These are phyloP conservation scores for Heterotis niloticus DNA, from an alignment of 2,113 vertebrate genomes.

Conservation along the genomic window DNA sequence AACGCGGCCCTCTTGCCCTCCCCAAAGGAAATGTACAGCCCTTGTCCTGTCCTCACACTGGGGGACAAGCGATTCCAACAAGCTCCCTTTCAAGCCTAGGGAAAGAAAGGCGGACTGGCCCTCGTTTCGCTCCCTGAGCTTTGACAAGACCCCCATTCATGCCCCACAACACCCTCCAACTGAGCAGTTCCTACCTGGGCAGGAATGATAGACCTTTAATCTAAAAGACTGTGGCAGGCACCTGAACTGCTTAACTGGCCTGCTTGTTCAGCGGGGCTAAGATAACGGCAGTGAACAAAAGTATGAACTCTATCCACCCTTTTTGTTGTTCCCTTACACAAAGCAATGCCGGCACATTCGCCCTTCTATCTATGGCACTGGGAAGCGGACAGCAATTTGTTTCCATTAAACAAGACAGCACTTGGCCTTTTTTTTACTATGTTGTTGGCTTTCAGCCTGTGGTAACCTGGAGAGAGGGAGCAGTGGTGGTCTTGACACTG, in stretches of 20 bases:
- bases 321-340: slow-evolving; percentile 57
- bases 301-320: slow-evolving; percentile 59
- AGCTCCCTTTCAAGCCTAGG: slow-evolving; percentile 50
- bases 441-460: slow-evolving; percentile 59
- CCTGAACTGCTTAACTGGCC: slow-evolving; percentile 65
- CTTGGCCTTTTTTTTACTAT: slow-evolving; percentile 45
- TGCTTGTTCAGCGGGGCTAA: slow-evolving; percentile 55
- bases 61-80: slow-evolving; percentile 44
- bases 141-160: slow-evolving; percentile 71
- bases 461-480: slow-evolving; percentile 50
- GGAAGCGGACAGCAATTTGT: slow-evolving; percentile 62
- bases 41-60: slow-evolving; percentile 48
- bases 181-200: slow-evolving; percentile 62
- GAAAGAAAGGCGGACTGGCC: slow-evolving; percentile 31
- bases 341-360: slow-evolving; percentile 60
- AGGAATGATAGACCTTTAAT: slow-evolving; percentile 69
- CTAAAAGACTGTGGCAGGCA: slow-evolving; percentile 70
- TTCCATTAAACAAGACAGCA: slow-evolving; percentile 61
- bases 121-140: slow-evolving; percentile 58
- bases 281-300: slow-evolving; percentile 62
- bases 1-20: slow-evolving; percentile 18
- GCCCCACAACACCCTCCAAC: slow-evolving; percentile 47
- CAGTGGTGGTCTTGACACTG: not conserved
- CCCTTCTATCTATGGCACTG: slow-evolving; percentile 51
- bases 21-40: slow-evolving; percentile 51